A percentile compares a stretch with the other conserved stretches of the same genome.
These are phyloP conservation scores for Pelmatolapia mariae DNA, from an alignment of 2,113 vertebrate genomes.

Conservation along the genomic window DNA sequence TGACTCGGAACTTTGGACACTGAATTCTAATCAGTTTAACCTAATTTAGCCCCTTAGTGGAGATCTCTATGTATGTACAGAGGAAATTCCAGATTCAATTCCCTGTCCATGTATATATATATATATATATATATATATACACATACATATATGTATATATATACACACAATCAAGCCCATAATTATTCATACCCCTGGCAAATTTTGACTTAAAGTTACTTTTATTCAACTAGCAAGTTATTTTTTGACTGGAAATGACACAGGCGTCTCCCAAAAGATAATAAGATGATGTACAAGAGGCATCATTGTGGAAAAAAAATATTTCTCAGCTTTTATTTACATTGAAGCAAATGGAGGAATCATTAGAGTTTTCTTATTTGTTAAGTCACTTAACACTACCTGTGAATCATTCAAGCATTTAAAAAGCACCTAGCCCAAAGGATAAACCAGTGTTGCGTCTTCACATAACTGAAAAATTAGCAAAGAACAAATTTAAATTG, in stretches of 20 bases:
- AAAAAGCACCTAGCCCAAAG: not conserved
- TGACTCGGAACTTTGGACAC: not conserved
- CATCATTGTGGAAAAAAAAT: not conserved
- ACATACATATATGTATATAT: no score
- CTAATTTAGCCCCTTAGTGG: not conserved
- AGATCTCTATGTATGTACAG: not conserved
- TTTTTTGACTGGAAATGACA: not conserved
- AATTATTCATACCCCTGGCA: not conserved
- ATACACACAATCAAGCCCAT: not conserved
- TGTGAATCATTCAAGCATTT: not conserved
- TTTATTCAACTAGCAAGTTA: not conserved
- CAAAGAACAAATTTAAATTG: not conserved
- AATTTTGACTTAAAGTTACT: not conserved
- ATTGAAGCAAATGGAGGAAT: not conserved
- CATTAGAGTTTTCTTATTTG: not conserved
- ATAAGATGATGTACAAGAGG: not conserved
- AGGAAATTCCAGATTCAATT: not conserved
- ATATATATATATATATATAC: accelerated
- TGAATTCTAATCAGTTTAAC: not conserved
- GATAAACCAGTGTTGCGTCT: not conserved
- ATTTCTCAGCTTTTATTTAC: not conserved
- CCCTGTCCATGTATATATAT: not conserved
- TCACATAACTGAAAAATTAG: not conserved
- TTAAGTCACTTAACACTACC: not conserved
- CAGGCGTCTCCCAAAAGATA: not conserved